Base-by-base conservation (phyloP, 2,797 vertebrate genomes). In the Ara ararauna region DNA sequence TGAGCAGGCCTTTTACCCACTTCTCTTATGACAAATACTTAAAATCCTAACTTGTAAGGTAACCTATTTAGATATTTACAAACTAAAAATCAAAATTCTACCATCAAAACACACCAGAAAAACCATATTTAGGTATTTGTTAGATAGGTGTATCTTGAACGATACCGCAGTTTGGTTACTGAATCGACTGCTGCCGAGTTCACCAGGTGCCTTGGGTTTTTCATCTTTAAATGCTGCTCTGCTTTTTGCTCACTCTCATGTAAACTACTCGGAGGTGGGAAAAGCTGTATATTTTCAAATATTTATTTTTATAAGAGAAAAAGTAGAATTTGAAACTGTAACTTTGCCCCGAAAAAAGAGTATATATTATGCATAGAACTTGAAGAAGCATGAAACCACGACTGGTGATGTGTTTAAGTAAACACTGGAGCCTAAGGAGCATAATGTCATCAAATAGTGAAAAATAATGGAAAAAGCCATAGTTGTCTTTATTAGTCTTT, bases 361-460 rank as follows among this genome's bases (percentile, higher is more conserved):
- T 44, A 13, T 64, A 30, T 32, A 73, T 86, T 78, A 64, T 32
- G 60, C 64, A 48, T 50, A 79, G 51, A 61, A 79, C 64, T 94
- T 82, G 64, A 90, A 90, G 88, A 87, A 83, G 85, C 77, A 94
- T 0, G 1, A 94, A 94, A 93, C 85, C 94, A 94, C 22, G 23
- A 81, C 1, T 85, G 80, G 96, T 91, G 94, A 93, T 83, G 79
- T 94, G 75, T 48, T 93, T 88, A 91, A 96, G 88, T 96, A 97
- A 96, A 97, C 89, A 93, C n/a, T 79, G 91, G 79, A 92, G 72
- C 89, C 85, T 71, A 94, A 94, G 85, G 68, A 97, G 90, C 45
- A 7, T 86, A 62, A 47, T 93, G 95, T 93, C 92, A 87, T 92
- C 93, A 94, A 93, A 90, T 75, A 5, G 0, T 83, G 90, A 93